Evolutionary conservation across 2,888 invertebrate genomes (phyloP).

Genomic region (Drosophila ochracea): DNA sequence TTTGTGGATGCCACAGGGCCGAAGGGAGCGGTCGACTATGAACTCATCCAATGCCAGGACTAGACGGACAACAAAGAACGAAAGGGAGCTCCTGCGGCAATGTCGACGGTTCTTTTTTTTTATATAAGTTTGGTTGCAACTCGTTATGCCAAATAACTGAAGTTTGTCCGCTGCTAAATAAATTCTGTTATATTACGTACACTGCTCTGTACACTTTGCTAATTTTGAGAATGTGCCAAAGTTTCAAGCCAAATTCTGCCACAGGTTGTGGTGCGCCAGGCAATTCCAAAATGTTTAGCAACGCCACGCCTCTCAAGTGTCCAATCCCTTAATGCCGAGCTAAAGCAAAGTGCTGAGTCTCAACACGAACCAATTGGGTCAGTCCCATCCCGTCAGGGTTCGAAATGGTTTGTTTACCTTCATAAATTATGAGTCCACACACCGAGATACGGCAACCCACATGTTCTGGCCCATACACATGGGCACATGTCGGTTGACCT

Average conservation of each 20-base stretch:
- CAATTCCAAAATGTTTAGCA: constrained; percentile 38
- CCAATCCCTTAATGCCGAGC: constrained; percentile 58
- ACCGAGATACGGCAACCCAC: constrained; percentile 35
- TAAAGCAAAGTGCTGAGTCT: constrained; percentile 26
- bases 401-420: constrained; percentile 78
- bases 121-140: constrained; percentile 65
- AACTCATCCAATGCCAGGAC: constrained; percentile 26
- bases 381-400: constrained; percentile 18
- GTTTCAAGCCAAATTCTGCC: constrained; percentile 40
- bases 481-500: constrained; percentile 62
- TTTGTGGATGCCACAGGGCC: constrained; percentile 13
- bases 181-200: constrained; percentile 46
- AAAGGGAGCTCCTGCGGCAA: constrained; percentile 6
- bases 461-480: constrained; percentile 35
- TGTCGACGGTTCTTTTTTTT: constrained; percentile 51
- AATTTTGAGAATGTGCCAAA: constrained; percentile 65
- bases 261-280: constrained; percentile 47
- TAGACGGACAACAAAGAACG: background rate
- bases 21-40: background rate
- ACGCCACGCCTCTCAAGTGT: constrained; percentile 26
- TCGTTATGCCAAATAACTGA: constrained; percentile 68
- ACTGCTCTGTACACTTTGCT: constrained; percentile 45
- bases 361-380: constrained; percentile 27
- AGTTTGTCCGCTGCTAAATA: constrained; percentile 56
- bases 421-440: constrained; percentile 77